Conservation (phyloP, 92 coral and sea anemone species). For the Scolanthus callimorphus region DNA sequence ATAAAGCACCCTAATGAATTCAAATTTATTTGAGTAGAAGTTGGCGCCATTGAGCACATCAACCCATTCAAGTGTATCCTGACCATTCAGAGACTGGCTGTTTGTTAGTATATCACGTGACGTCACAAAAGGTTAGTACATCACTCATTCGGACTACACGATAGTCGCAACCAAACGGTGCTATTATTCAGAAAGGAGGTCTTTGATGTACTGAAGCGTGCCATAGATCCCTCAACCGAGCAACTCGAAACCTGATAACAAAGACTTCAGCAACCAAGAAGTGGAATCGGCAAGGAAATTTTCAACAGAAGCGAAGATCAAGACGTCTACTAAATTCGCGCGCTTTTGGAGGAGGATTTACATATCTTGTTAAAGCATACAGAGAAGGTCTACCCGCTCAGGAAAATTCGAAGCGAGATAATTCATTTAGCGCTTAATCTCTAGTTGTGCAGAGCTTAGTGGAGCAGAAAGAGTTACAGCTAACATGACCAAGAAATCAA, state of each 20-base stretch:
- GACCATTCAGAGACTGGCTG: slow-evolving; percentile 16
- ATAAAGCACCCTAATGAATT: neutral
- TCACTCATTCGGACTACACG: slow-evolving; percentile 11
- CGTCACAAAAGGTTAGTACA: slow-evolving; percentile 32
- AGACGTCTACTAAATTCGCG: no score
- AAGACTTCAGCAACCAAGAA: no score
- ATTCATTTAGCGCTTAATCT: neutral
- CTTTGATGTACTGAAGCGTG: slow-evolving; percentile 3
- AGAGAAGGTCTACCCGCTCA: neutral
- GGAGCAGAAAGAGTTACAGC: slow-evolving; percentile 2
- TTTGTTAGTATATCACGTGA: slow-evolving; percentile 24
- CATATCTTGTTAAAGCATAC: neutral
- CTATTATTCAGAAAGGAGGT: neutral
- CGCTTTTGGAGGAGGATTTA: no score
- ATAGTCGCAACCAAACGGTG: neutral
- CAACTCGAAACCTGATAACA: no score
- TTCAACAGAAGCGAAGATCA: no score
- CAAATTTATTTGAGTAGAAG: slow-evolving; percentile 10
- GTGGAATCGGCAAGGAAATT: no score
- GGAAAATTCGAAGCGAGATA: no score
- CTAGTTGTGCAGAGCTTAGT: neutral
- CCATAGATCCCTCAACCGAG: neutral
- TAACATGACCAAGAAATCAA: slow-evolving; percentile 6
- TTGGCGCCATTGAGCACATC: slow-evolving; percentile 24
- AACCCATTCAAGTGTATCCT: slow-evolving; percentile 27